phyloP scores from a whole-genome alignment of 2,888 invertebrate genomes.

The Trissolcus japonicus region DNA sequence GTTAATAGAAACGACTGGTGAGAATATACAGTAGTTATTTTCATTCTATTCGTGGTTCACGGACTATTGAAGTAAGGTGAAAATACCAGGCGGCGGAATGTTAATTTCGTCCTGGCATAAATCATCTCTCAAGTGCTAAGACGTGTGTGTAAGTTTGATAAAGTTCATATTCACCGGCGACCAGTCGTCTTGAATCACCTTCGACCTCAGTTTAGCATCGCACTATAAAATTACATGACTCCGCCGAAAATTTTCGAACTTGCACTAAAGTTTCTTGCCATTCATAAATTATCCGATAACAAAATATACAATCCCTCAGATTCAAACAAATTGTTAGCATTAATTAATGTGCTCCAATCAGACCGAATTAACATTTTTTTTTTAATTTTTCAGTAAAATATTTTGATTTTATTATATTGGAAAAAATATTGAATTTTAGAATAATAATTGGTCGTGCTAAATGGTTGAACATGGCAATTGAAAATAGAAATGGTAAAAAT shows the following conservation, averaged over 20 bases:
- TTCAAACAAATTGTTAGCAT: too few relatives aligned
- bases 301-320: constrained; percentile 1
- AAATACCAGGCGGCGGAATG: constrained; percentile 65
- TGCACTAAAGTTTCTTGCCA: constrained; percentile 10
- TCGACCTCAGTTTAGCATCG: constrained; percentile 60
- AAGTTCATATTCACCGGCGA: constrained; percentile 53
- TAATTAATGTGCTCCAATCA: background rate
- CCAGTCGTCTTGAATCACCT: constrained; percentile 64
- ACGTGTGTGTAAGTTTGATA: constrained; percentile 51
- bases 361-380: too few relatives aligned
- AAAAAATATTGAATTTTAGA: background rate
- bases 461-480: too few relatives aligned
- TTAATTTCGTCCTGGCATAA: constrained; percentile 66
- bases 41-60: constrained; percentile 40
- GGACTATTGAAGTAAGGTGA: constrained; percentile 64
- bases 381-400: too few relatives aligned
- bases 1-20: constrained; percentile 47
- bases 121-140: constrained; percentile 60
- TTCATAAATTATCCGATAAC: background rate
- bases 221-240: constrained; percentile 35
- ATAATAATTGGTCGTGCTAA: background rate
- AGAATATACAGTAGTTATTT: constrained; percentile 50
- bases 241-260: constrained; percentile 28
- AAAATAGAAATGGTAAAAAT: background rate
- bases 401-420: too few relatives aligned